Percentiles rank a stretch among this genome's conserved stretches.
Conservation (phyloP, 2,113 vertebrate species). For the Globicephala melas region DNA sequence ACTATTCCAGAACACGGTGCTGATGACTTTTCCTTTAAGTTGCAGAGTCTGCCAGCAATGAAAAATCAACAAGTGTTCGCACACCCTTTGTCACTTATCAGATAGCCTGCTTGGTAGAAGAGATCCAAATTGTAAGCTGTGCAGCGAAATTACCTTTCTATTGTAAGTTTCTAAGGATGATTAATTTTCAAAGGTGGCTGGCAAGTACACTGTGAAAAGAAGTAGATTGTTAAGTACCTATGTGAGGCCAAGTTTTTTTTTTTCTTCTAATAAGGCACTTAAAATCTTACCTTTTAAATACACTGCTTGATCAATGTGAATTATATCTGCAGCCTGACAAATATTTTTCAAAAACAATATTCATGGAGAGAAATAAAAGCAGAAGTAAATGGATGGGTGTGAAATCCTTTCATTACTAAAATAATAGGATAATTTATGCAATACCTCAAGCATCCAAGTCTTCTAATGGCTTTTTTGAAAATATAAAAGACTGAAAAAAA, state of each 20-base stretch:
- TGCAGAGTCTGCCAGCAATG: not conserved
- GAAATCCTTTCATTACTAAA: conserved; percentile 52
- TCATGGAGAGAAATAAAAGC: conserved; percentile 58
- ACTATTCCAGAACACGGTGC: not conserved
- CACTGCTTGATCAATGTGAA: conserved; percentile 49
- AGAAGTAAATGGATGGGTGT: conserved; percentile 44
- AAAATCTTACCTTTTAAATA: conserved; percentile 58
- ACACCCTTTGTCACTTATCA: not conserved
- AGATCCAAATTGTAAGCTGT: conserved; percentile 51
- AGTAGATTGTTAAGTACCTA: conserved; percentile 51
- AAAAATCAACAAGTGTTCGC: not conserved
- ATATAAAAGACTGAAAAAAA: conserved; percentile 62
- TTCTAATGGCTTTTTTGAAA: conserved; percentile 70
- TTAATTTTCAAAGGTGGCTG: conserved; percentile 61
- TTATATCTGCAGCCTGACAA: conserved; percentile 20
- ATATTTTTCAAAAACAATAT: conserved; percentile 71
- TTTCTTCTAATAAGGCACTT: not conserved
- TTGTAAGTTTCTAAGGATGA: conserved; percentile 60
- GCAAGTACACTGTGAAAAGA: conserved; percentile 56
- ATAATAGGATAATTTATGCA: conserved; percentile 67
- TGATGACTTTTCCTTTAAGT: not conserved
- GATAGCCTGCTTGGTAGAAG: conserved; percentile 26
- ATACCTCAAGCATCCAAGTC: conserved; percentile 47
- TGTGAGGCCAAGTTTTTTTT: not conserved
- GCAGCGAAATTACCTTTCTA: conserved; percentile 60